Percentiles rank a stretch among this genome's conserved stretches.
Evolutionary conservation across 2,888 invertebrate species (phyloP).

Genomic region (Hydropsyche betteni): DNA sequence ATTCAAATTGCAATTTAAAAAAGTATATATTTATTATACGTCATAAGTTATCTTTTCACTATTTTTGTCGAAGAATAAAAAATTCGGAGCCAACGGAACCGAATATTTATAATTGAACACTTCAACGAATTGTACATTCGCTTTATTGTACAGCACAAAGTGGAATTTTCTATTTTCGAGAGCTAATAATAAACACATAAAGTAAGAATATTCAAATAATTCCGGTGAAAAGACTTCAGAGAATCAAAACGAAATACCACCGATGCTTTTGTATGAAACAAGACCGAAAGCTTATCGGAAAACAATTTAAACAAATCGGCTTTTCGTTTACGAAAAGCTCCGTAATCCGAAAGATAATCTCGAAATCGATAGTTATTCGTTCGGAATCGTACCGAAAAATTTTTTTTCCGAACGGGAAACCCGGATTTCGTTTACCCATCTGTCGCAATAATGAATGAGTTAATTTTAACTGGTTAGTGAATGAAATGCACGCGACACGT

Average conservation of each 20-base stretch:
- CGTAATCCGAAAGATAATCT: not conserved
- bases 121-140: constrained; percentile 12
- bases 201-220: too few species aligned
- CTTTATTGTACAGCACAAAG: constrained; percentile 1
- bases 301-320: constrained; percentile 4
- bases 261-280: not conserved
- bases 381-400: not conserved
- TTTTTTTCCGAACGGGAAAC: not conserved
- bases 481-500: not conserved
- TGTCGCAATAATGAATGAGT: not conserved
- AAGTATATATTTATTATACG: too few species aligned
- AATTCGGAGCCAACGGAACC: constrained; percentile 15
- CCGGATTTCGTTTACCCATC: too few species aligned
- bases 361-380: not conserved
- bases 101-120: constrained; percentile 27
- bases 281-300: not conserved
- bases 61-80: constrained; percentile 3
- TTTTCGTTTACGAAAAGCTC: not conserved
- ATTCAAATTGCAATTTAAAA: too few species aligned
- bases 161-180: too few species aligned
- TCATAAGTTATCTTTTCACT: too few species aligned
- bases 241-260: not conserved
- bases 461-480: not conserved
- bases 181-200: too few species aligned
- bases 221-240: too few species aligned